phyloP scores from a whole-genome alignment of 2,113 vertebrate genomes.

The Notiomystis cincta region DNA sequence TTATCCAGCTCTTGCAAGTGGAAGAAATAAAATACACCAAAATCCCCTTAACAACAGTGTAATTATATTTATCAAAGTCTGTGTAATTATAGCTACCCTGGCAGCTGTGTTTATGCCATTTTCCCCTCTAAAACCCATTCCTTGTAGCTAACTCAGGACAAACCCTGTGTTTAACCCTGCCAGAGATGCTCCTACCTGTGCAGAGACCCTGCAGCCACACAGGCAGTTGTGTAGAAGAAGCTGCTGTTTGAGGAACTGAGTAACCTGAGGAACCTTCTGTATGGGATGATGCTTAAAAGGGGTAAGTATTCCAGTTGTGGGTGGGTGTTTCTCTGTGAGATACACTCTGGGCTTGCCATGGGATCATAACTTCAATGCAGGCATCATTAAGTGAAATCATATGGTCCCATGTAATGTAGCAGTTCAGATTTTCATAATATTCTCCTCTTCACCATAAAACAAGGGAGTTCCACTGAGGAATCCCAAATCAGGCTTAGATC shows the following conservation, averaged over 20 bases:
- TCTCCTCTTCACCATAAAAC: not conserved
- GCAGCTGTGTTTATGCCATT: not conserved
- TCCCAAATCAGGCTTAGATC: not conserved
- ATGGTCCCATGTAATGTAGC: not conserved
- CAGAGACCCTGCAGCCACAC: not conserved
- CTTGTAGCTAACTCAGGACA: not conserved
- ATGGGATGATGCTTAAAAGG: not conserved
- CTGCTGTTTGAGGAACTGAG: not conserved
- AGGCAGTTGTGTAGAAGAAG: not conserved
- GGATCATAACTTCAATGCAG: not conserved
- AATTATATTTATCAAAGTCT: constrained; percentile 19
- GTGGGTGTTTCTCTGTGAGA: not conserved
- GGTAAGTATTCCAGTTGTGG: not conserved
- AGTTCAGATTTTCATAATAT: not conserved
- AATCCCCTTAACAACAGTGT: constrained; percentile 5
- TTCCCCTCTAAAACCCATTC: not conserved
- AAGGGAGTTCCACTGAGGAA: not conserved
- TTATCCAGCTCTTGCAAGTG: not conserved
- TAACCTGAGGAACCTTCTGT: not conserved
- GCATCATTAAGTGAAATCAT: not conserved
- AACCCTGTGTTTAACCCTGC: not conserved
- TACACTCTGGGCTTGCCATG: not conserved
- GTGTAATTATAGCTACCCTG: not conserved
- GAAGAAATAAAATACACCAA: constrained; percentile 2
- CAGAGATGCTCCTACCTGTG: not conserved